Conservation (phyloP, 1,140 invertebrate genomes). For the Elymnias hypermnestra region DNA sequence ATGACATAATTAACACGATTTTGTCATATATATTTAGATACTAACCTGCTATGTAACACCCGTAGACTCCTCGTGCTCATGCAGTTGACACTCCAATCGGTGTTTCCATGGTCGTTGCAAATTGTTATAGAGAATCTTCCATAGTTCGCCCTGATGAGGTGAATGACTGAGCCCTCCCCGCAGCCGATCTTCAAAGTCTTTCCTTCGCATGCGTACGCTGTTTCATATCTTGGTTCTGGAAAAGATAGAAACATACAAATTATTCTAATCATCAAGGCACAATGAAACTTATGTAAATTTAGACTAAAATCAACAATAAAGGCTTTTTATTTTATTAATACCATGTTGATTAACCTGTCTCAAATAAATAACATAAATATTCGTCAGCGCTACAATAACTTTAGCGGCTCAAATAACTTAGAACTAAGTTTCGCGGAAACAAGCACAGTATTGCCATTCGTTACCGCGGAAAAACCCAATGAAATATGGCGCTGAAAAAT, state of each 20-base stretch:
- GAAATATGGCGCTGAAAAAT: conserved; percentile 26
- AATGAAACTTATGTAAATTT: no score
- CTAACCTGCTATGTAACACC: conserved; percentile 87
- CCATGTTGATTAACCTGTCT: no score
- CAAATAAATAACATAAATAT: no score
- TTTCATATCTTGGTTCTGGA: conserved; percentile 82
- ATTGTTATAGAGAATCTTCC: conserved; percentile 96
- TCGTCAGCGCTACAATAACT: no score
- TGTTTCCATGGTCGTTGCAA: conserved; percentile 96
- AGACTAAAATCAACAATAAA: no score
- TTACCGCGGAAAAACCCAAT: no score
- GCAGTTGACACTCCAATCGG: conserved; percentile 98
- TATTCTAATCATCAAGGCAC: no score
- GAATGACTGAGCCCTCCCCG: conserved; percentile 90
- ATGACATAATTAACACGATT: no score
- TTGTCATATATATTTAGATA: no score
- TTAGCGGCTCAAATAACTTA: conserved; percentile 16
- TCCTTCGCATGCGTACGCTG: conserved; percentile 92
- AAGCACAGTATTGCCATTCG: no score
- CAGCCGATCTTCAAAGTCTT: conserved; percentile 92
- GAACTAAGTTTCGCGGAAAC: conserved; percentile 17
- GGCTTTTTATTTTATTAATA: no score
- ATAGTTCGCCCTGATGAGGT: conserved; percentile 95
- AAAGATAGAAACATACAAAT: no score
- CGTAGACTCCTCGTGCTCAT: conserved; percentile 90